Evolutionary conservation across 2,113 vertebrate genomes (phyloP).

Genomic region (Sander vitreus): DNA sequence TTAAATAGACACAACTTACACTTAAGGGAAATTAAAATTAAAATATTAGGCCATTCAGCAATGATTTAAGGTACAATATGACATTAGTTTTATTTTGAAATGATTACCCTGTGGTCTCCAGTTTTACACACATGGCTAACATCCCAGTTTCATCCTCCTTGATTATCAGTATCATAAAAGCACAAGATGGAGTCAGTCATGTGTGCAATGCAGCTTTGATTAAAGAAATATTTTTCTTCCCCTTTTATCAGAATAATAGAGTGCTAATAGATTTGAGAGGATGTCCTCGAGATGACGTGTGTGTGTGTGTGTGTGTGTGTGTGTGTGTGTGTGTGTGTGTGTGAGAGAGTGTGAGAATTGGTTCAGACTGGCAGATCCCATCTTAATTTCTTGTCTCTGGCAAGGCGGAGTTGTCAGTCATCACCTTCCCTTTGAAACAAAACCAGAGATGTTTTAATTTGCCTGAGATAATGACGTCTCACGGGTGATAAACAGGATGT

Average conservation of each 20-base stretch:
- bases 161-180: slow-evolving; percentile 71
- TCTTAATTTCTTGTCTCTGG: slow-evolving; percentile 25
- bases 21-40: too few relatives aligned
- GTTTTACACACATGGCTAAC: slow-evolving; percentile 36
- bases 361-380: neutral
- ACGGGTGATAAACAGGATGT: neutral
- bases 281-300: slow-evolving; percentile 52
- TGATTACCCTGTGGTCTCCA: neutral
- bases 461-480: slow-evolving; percentile 19
- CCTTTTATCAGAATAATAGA: slow-evolving; percentile 57
- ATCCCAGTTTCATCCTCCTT: slow-evolving; percentile 44
- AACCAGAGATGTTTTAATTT: slow-evolving; percentile 46
- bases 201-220: slow-evolving; percentile 76
- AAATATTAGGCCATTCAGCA: neutral
- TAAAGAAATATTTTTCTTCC: slow-evolving; percentile 70
- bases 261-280: slow-evolving; percentile 54
- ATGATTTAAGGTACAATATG: neutral
- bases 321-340: too few relatives aligned
- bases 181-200: slow-evolving; percentile 72
- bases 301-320: neutral
- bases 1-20: neutral
- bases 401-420: slow-evolving; percentile 32
- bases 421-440: slow-evolving; percentile 48
- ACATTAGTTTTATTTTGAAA: slow-evolving; percentile 13
- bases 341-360: too few relatives aligned